These are phyloP conservation scores for Rhodinocichla rosea DNA, from an alignment of 2,113 vertebrate species.

Conservation along the genomic window DNA sequence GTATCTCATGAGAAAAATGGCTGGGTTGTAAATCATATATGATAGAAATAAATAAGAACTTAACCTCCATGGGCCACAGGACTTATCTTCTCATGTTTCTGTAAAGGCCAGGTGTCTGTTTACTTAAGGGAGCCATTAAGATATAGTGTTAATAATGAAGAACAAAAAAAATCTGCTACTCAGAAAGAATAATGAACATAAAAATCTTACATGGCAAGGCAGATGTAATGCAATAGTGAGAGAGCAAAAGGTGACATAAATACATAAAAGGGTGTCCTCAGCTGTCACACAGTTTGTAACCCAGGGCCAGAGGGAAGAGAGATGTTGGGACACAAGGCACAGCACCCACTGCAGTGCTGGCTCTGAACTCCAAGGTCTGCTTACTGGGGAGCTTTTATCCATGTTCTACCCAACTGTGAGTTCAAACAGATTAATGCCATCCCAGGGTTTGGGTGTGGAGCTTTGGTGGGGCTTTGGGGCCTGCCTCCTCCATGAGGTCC, in stretches of 20 bases:
- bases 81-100: neutral
- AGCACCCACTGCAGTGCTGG: neutral
- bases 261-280: neutral
- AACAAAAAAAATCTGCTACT: neutral
- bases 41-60: neutral
- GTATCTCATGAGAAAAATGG: neutral
- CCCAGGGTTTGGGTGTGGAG: neutral
- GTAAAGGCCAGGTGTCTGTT: constrained; percentile 30
- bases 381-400: neutral
- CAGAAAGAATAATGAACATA: neutral
- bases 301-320: neutral
- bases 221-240: neutral
- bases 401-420: rapidly evolving
- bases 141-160: neutral
- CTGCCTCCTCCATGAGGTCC: neutral
- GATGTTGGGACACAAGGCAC: neutral
- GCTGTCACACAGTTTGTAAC: neutral
- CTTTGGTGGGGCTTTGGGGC: neutral
- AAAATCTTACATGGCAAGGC: neutral
- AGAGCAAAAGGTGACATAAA: neutral
- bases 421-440: neutral
- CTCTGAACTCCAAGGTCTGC: neutral
- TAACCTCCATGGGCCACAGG: neutral
- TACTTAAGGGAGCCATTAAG: neutral
- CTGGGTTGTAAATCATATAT: neutral